phyloP scores from a whole-genome alignment of 2,888 invertebrate species.

The Caenorhabditis drosophilae region DNA sequence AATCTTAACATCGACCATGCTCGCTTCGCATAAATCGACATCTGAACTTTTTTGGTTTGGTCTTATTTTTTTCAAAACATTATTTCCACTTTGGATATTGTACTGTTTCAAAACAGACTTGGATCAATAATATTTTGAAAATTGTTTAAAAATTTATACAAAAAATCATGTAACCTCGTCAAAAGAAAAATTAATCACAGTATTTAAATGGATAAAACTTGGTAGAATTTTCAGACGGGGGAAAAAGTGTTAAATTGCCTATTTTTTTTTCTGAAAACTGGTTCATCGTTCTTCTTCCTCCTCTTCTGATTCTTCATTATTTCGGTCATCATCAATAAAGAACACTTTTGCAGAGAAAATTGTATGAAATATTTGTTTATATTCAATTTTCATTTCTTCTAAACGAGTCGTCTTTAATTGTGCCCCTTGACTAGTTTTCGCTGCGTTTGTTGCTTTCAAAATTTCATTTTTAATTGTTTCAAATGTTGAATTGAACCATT shows the following conservation, averaged over 20 bases:
- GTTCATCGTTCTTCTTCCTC: neutral
- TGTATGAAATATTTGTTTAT: neutral
- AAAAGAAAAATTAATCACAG: no score
- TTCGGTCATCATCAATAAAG: neutral
- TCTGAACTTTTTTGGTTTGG: no score
- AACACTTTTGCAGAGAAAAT: neutral
- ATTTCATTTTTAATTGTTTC: neutral
- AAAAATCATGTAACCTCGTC: no score
- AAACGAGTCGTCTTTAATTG: neutral
- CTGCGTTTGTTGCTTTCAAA: neutral
- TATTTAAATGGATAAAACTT: no score
- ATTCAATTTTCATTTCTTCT: neutral
- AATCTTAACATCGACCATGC: constrained; percentile 47
- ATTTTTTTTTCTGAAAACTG: no score
- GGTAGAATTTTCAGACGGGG: no score
- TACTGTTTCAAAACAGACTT: no score
- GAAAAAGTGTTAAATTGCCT: no score
- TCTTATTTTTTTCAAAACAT: no score
- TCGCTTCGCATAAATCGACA: constrained; percentile 25
- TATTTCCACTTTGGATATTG: no score
- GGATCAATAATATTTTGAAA: no score
- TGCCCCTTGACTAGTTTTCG: neutral
- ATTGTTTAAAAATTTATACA: no score
- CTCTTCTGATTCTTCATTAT: neutral
- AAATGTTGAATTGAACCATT: constrained; percentile 87